phyloP scores from a whole-genome alignment of 1,140 invertebrate species.

The Mactra quadrangularis region DNA sequence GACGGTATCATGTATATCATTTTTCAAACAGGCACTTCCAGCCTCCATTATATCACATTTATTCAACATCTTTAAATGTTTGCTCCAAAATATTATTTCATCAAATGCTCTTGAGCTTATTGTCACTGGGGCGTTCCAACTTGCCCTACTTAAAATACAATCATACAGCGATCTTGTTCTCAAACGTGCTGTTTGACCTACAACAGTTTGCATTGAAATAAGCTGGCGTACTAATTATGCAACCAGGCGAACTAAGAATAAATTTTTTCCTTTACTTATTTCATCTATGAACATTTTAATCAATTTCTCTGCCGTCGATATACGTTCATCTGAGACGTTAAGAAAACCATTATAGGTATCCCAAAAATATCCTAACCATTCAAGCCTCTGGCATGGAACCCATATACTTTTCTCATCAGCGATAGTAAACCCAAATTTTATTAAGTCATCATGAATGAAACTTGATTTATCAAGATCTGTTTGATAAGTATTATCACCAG shows the following conservation, averaged over 20 bases:
- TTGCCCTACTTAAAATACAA: background rate
- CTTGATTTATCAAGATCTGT: background rate
- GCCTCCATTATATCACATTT: background rate
- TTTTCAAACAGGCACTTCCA: background rate
- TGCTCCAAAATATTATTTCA: background rate
- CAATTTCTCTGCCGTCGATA: too few relatives aligned
- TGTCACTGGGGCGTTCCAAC: background rate
- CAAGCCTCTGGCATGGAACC: too few relatives aligned
- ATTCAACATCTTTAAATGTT: background rate
- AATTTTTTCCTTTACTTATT: too few relatives aligned
- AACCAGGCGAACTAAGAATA: too few relatives aligned
- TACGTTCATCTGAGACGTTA: too few relatives aligned
- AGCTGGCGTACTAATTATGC: background rate
- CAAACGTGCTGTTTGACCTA: background rate
- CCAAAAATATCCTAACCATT: too few relatives aligned
- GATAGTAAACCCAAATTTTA: too few relatives aligned
- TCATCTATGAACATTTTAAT: too few relatives aligned
- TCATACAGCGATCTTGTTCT: background rate
- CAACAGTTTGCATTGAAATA: background rate
- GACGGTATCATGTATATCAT: background rate
- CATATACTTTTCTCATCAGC: too few relatives aligned
- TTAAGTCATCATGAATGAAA: too few relatives aligned
- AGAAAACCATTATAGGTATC: too few relatives aligned
- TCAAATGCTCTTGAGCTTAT: background rate
- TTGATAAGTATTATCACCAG: constrained; percentile 1